phyloP scores from a whole-genome alignment of 2,797 vertebrate species.

The Diplodus sargus region DNA sequence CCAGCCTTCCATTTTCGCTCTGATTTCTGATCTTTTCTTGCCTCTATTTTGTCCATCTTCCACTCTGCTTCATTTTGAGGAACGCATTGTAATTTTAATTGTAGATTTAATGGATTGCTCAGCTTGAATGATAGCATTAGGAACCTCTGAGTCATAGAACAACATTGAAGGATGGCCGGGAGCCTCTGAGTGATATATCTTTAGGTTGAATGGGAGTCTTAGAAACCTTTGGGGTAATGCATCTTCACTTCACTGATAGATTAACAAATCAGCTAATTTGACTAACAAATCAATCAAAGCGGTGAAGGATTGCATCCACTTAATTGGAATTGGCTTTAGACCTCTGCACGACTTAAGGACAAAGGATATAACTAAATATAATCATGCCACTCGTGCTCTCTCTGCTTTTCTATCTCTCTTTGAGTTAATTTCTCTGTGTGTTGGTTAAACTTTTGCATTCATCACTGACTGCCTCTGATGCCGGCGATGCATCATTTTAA shows the following conservation, averaged over 20 bases:
- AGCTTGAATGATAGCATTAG: conserved; percentile 12
- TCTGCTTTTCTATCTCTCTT: conserved; percentile 6
- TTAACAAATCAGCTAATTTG: conserved; percentile 62
- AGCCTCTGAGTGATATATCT: conserved; percentile 32
- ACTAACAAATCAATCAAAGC: conserved; percentile 64
- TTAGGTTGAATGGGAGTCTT: conserved; percentile 17
- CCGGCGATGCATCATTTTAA: conserved; percentile 45
- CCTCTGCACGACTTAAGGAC: conserved; percentile 17
- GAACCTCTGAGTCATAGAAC: neutral
- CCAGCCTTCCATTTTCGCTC: neutral
- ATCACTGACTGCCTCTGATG: conserved; percentile 39
- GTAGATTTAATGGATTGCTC: neutral
- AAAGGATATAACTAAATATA: neutral
- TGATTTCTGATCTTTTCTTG: neutral
- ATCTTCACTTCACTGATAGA: conserved; percentile 55
- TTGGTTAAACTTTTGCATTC: conserved; percentile 27
- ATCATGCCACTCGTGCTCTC: neutral
- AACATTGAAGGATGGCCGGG: neutral
- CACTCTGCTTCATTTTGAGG: neutral
- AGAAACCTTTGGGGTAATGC: conserved; percentile 38
- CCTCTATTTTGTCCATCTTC: neutral
- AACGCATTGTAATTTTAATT: neutral
- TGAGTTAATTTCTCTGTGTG: conserved; percentile 18
- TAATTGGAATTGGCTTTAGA: conserved; percentile 39
- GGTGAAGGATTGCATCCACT: conserved; percentile 37